Percentiles rank a stretch among this genome's conserved stretches.
Conservation (phyloP, 1,140 invertebrate genomes). For the Neodiprion fabricii region DNA sequence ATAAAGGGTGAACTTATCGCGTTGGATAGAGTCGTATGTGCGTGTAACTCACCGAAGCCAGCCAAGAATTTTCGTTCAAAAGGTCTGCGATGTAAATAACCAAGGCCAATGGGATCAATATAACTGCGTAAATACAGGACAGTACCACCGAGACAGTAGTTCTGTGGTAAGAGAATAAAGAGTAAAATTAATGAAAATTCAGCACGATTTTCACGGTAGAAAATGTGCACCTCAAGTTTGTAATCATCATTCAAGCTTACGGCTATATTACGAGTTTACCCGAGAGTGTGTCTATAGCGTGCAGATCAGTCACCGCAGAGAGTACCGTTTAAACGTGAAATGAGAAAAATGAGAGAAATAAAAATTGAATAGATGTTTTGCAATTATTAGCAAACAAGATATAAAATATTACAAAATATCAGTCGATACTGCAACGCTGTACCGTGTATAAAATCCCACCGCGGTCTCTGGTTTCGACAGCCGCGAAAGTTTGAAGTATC, state of each 20-base stretch:
- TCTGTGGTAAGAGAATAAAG: constrained; percentile 52
- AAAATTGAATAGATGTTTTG: neutral
- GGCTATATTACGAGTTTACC: too few relatives aligned
- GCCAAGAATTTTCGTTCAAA: constrained; percentile 55
- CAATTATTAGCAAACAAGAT: neutral
- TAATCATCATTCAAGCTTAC: neutral
- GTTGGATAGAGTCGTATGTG: too few relatives aligned
- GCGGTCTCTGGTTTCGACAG: constrained; percentile 18
- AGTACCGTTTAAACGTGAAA: too few relatives aligned
- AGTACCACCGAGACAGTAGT: constrained; percentile 64
- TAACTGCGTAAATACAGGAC: constrained; percentile 71
- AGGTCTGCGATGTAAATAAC: constrained; percentile 70
- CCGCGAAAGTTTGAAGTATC: constrained; percentile 11
- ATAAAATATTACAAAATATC: constrained; percentile 6
- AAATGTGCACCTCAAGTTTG: neutral
- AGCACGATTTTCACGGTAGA: too few relatives aligned
- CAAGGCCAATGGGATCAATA: constrained; percentile 70
- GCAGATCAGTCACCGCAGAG: too few relatives aligned
- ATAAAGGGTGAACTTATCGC: too few relatives aligned
- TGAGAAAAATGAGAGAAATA: neutral
- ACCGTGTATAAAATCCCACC: neutral
- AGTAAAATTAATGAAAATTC: too few relatives aligned
- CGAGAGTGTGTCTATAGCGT: too few relatives aligned
- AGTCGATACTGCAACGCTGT: neutral
- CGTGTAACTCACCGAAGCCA: constrained; percentile 62